Base-by-base conservation (phyloP, 2,113 vertebrate genomes). In the Porphyrio hochstetteri region DNA sequence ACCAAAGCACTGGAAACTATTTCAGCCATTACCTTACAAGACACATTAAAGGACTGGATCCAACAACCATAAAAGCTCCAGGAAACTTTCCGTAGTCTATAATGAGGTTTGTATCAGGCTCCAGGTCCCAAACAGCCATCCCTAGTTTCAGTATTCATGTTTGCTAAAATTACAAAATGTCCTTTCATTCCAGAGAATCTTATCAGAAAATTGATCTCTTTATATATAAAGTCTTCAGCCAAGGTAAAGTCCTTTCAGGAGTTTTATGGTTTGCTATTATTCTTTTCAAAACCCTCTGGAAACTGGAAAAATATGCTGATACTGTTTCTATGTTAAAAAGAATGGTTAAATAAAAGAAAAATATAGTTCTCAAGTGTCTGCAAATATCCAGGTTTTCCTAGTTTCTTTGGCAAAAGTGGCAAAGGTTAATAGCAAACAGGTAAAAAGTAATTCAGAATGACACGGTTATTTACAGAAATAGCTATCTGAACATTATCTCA, bases 141-240 rank as follows among this genome's bases (percentile, higher is more conserved):
- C 83, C 83, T 85, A 86, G 86, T 87, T 95, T 92, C 95, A 90
- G 92, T 94, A 96, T 97, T 96, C 95, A 91, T 75, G 90, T 96
- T 97, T 96, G 96, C 91, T 97, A 97, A 97, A 98, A 98, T 97
- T 97, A 96, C 96, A 97, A 97, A 97, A 95, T 89, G 92, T 96
- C 94, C 95, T 97, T 95, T 95, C 89, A 93, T 93, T 96, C 90
- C 75, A 89, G 78, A 97, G 93, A 96, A 96, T 96, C 95, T 97
- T 98, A 98, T 98, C 97, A 98, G 97, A 98, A 98, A 98, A 98
- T 98, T 97, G 97, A 98, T 98, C 97, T 98, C 79, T 92, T 93
- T 91, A 74, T 95, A 95, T 82, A 95, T 96, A 97, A 95, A 97
- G 86, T 92, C 86, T 97, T 97, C 95, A 95, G 88, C 64, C 74